phyloP scores from a whole-genome alignment of 2,888 invertebrate genomes.

The Subacronicta megacephala region DNA sequence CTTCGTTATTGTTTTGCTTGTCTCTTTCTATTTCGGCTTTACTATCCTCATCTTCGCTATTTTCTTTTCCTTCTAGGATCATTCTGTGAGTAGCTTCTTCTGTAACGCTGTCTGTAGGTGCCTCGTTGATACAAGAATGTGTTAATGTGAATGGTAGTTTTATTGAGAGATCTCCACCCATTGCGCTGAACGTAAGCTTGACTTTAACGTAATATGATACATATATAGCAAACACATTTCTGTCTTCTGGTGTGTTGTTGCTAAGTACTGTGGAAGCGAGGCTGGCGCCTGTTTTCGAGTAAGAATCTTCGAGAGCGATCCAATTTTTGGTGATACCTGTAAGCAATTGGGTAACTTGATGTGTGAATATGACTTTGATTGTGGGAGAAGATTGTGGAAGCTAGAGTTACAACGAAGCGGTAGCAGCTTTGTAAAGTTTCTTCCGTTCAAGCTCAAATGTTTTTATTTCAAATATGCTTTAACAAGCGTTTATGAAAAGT shows the following conservation, averaged over 20 bases:
- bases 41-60: constrained; percentile 82
- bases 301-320: constrained; percentile 96
- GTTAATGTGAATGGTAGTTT: constrained; percentile 95
- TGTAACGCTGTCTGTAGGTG: constrained; percentile 88
- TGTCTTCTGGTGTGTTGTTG: constrained; percentile 91
- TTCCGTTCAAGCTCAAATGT: too few relatives aligned
- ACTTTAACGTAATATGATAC: constrained; percentile 97
- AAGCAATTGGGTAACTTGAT: constrained; percentile 29
- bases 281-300: constrained; percentile 92
- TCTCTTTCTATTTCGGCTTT: constrained; percentile 77
- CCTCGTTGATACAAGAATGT: constrained; percentile 92
- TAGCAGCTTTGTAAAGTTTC: too few relatives aligned
- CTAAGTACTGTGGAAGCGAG: constrained; percentile 90
- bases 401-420: too few relatives aligned
- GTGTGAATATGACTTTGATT: not conserved
- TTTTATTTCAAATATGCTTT: too few relatives aligned
- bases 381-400: not conserved
- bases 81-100: constrained; percentile 86
- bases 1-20: constrained; percentile 78
- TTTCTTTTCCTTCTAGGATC: constrained; percentile 84
- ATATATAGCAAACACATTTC: constrained; percentile 97
- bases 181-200: constrained; percentile 94
- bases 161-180: constrained; percentile 94
- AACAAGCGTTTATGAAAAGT: too few relatives aligned
- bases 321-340: constrained; percentile 96